phyloP scores from a whole-genome alignment of 2,888 invertebrate genomes.

The Bellardia bayeri region DNA sequence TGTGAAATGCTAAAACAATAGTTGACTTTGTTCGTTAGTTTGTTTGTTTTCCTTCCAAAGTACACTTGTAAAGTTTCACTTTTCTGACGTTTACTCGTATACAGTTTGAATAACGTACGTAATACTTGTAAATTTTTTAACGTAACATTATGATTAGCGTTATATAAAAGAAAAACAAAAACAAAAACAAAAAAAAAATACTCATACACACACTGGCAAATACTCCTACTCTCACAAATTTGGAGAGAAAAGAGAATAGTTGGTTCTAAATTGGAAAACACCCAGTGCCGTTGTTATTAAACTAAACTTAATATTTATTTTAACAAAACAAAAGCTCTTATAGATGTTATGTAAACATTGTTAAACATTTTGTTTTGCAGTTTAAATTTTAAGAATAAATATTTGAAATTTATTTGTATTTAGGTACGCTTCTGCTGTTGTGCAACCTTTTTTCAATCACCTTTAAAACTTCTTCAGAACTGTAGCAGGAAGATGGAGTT shows the following conservation, averaged over 20 bases:
- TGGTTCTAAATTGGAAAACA: background rate
- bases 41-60: constrained; percentile 28
- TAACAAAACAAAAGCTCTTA: no score
- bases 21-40: constrained; percentile 35
- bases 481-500: constrained; percentile 16
- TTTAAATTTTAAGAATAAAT: background rate
- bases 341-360: no score
- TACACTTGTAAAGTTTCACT: constrained; percentile 48
- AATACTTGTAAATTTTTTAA: constrained; percentile 66
- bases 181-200: constrained; percentile 24
- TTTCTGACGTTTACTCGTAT: constrained; percentile 37
- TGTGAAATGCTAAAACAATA: constrained; percentile 37
- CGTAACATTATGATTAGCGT: constrained; percentile 66
- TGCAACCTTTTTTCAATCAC: constrained; percentile 14
- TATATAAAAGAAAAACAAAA: constrained; percentile 42
- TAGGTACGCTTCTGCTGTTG: background rate
- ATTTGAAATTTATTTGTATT: background rate
- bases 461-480: constrained; percentile 53
- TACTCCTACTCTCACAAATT: background rate
- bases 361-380: no score
- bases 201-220: background rate
- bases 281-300: background rate
- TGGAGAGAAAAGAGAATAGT: background rate
- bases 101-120: constrained; percentile 60
- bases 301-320: background rate